A percentile compares a stretch with the other conserved stretches of the same genome.
Conservation (phyloP, 2,888 invertebrate genomes). For the Gisinianus flammeolus region DNA sequence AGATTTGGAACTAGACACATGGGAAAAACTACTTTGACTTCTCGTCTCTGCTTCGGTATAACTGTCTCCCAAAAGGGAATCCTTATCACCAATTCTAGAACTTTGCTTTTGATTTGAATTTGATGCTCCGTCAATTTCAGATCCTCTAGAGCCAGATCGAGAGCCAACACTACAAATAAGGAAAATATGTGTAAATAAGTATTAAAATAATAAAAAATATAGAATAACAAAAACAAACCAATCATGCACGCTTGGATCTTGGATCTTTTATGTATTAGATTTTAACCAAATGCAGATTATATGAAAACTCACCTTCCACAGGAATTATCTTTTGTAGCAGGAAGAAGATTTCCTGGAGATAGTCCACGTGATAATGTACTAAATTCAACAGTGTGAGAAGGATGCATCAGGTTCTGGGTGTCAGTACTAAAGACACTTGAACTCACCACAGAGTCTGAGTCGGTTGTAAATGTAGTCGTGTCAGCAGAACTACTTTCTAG, state of each 20-base stretch:
- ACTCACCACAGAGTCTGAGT: slow-evolving; percentile 63
- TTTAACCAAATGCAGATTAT: not conserved
- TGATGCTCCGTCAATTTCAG: not conserved
- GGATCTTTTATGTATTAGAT: not conserved
- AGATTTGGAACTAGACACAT: slow-evolving; percentile 26
- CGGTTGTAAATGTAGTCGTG: slow-evolving; percentile 61
- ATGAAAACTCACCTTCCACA: not conserved
- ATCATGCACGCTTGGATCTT: not conserved
- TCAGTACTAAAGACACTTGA: slow-evolving; percentile 50
- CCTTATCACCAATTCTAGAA: slow-evolving; percentile 11
- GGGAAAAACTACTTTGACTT: slow-evolving; percentile 24
- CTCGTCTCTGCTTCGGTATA: not conserved
- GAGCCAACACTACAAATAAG: not conserved
- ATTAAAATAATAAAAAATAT: not conserved
- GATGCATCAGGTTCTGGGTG: slow-evolving; percentile 14
- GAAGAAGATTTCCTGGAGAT: not conserved
- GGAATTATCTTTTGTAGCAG: not conserved
- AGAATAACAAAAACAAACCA: not conserved
- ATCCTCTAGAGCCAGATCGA: not conserved
- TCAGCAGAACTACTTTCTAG: slow-evolving; percentile 61
- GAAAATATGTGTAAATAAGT: not conserved
- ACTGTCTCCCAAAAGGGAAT: slow-evolving; percentile 17
- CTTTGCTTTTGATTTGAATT: not conserved
- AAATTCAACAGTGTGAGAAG: slow-evolving; percentile 24
- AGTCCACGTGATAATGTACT: not conserved